Percentiles rank a stretch among this genome's conserved stretches.
These are phyloP conservation scores for Scrobipalpa atriplicella DNA, from an alignment of 2,888 invertebrate genomes.

Conservation along the genomic window DNA sequence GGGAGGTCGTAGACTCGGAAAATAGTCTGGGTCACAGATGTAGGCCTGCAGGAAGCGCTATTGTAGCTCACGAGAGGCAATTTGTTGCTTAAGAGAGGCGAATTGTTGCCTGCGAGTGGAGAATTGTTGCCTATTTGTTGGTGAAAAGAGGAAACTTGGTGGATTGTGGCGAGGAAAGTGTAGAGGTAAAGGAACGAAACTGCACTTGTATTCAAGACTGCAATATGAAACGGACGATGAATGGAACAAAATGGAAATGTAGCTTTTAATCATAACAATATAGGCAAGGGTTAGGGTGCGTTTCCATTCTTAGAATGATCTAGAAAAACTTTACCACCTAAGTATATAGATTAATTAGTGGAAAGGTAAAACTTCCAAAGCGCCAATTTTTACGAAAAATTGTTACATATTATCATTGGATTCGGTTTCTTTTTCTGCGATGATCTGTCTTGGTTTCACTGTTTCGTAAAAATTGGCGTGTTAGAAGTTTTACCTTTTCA, in stretches of 20 bases:
- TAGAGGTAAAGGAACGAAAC: neutral
- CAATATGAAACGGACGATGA: neutral
- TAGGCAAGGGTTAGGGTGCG: too few relatives aligned
- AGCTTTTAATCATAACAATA: too few relatives aligned
- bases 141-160: neutral
- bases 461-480: neutral
- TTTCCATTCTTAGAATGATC: too few relatives aligned
- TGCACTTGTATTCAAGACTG: neutral
- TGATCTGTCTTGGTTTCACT: too few relatives aligned
- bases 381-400: too few relatives aligned
- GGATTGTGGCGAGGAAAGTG: neutral
- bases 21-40: constrained; percentile 46
- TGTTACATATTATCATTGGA: too few relatives aligned
- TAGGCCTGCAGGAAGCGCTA: constrained; percentile 33
- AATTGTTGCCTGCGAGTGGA: constrained; percentile 14
- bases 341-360: too few relatives aligned
- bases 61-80: constrained; percentile 13
- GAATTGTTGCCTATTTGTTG: neutral
- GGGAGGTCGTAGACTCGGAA: constrained; percentile 59
- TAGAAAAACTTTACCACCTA: too few relatives aligned
- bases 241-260: neutral
- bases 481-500: too few relatives aligned
- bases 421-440: too few relatives aligned
- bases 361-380: too few relatives aligned
- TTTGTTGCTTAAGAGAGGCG: constrained; percentile 1